Percentiles rank a stretch among this genome's conserved stretches.
These are phyloP conservation scores for Erpornis zantholeuca DNA, from an alignment of 2,113 vertebrate genomes.

Conservation along the genomic window DNA sequence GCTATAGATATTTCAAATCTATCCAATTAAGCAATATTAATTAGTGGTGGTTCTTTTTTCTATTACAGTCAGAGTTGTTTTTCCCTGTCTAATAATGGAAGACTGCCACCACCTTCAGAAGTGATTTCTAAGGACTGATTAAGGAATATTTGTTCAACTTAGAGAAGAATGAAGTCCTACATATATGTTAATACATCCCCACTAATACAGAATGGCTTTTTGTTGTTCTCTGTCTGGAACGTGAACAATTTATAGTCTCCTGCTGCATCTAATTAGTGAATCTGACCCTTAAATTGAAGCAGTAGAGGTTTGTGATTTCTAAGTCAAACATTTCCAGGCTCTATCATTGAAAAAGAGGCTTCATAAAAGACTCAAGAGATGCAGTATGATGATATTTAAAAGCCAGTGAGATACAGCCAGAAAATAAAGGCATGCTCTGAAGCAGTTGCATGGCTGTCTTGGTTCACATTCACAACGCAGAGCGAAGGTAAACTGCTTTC, in stretches of 20 bases:
- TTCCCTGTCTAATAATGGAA: background rate
- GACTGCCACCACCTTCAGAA: background rate
- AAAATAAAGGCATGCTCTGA: background rate
- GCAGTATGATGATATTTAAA: background rate
- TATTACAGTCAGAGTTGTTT: background rate
- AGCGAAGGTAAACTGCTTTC: slow-evolving; percentile 45
- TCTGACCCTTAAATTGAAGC: background rate
- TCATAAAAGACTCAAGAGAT: background rate
- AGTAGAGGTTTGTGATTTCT: background rate
- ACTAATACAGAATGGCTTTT: slow-evolving; percentile 31
- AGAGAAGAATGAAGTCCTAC: slow-evolving; percentile 2
- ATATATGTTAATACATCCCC: slow-evolving; percentile 21
- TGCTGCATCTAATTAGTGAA: slow-evolving; percentile 27
- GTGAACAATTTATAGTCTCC: slow-evolving; percentile 23
- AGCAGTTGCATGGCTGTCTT: background rate
- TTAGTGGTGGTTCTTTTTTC: background rate
- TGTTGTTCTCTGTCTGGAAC: slow-evolving; percentile 43
- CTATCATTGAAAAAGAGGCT: background rate
- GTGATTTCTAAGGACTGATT: slow-evolving; percentile 9
- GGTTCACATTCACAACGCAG: slow-evolving; percentile 11
- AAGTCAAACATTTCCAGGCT: background rate
- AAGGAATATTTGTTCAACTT: slow-evolving; percentile 21
- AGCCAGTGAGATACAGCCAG: background rate
- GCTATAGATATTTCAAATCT: slow-evolving; percentile 5
- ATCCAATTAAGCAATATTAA: background rate